These are phyloP conservation scores for Choloepus hoffmanni DNA, from an alignment of 2,113 vertebrate species.

Conservation along the genomic window DNA sequence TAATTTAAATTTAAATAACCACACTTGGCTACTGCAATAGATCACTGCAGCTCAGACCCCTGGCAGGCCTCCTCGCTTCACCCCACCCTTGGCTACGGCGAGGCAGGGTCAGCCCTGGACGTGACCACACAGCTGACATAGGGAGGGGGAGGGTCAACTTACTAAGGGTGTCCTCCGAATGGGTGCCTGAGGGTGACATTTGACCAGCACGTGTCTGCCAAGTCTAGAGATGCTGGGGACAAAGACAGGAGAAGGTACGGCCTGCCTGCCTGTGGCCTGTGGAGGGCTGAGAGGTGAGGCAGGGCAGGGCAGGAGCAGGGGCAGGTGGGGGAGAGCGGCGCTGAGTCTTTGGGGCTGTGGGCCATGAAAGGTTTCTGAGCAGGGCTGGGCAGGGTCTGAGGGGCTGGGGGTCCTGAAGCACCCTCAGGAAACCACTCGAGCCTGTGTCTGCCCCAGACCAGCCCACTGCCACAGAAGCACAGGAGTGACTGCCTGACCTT, in stretches of 20 bases:
- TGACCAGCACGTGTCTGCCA: neutral
- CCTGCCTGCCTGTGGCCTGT: neutral
- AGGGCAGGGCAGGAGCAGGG: neutral
- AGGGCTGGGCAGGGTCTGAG: neutral
- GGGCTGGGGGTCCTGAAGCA: neutral
- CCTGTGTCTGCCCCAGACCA: fast-evolving
- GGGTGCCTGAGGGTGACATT: neutral
- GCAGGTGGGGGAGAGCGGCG: neutral
- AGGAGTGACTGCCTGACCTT: neutral
- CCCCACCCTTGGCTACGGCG: neutral
- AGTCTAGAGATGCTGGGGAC: neutral
- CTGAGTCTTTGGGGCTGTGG: neutral
- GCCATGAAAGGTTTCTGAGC: neutral
- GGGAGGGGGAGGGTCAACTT: neutral
- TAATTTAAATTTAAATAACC: neutral
- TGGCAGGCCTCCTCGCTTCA: neutral
- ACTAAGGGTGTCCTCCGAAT: neutral
- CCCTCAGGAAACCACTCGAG: neutral
- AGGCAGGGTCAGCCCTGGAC: neutral
- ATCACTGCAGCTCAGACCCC: neutral
- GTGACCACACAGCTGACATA: neutral
- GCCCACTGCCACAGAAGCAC: neutral
- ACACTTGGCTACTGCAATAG: neutral
- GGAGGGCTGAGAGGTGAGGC: neutral
- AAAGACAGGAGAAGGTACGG: neutral